A percentile compares a stretch with the other conserved stretches of the same genome.
Conservation (phyloP, 2,113 vertebrate genomes). For the Oenanthe melanoleuca region DNA sequence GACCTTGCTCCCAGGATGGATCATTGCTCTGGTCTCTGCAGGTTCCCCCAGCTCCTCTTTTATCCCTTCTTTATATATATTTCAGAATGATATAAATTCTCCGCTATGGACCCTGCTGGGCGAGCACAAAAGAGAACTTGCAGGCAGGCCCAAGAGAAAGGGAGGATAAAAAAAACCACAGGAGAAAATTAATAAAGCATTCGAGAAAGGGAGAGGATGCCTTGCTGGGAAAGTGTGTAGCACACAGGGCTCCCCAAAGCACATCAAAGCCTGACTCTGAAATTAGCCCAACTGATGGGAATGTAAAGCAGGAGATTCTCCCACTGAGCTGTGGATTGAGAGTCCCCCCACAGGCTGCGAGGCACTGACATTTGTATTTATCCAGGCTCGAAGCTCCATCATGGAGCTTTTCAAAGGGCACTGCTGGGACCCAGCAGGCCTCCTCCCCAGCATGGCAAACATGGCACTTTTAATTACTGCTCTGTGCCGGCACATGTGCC, state of each 20-base stretch:
- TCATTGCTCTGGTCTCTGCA: constrained; percentile 12
- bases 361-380: constrained; percentile 68
- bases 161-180: constrained; percentile 69
- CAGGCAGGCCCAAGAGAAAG: constrained; percentile 57
- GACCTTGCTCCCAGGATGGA: background rate
- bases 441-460: constrained; percentile 60
- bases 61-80: constrained; percentile 58
- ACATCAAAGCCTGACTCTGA: constrained; percentile 71
- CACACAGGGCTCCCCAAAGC: constrained; percentile 62
- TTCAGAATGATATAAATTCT: constrained; percentile 60
- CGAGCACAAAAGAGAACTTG: constrained; percentile 54
- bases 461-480: constrained; percentile 65
- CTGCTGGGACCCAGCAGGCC: constrained; percentile 64
- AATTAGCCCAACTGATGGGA: constrained; percentile 67
- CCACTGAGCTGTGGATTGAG: constrained; percentile 69
- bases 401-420: constrained; percentile 65
- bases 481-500: constrained; percentile 51
- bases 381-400: constrained; percentile 51
- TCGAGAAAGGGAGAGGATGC: constrained; percentile 60
- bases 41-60: constrained; percentile 50
- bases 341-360: constrained; percentile 51
- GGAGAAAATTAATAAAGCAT: constrained; percentile 72
- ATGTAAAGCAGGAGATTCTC: constrained; percentile 65
- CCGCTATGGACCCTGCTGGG: constrained; percentile 1
- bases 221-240: constrained; percentile 68